Percentiles rank a stretch among this genome's conserved stretches.
These are phyloP conservation scores for Diglossa cyanea DNA, from an alignment of 2,797 vertebrate genomes.

Conservation along the genomic window DNA sequence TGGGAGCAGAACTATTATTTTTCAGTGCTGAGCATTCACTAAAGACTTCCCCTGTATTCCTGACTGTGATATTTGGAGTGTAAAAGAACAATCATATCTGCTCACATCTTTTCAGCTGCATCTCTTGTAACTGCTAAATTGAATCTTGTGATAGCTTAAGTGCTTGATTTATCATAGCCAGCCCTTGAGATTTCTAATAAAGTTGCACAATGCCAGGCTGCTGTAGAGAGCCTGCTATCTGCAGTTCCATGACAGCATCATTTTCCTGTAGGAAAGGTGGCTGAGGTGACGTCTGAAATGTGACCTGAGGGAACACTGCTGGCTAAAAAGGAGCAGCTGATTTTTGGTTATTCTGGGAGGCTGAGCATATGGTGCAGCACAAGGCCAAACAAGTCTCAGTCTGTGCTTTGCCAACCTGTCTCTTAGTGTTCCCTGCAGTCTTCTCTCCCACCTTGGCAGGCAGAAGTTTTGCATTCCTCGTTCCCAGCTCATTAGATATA, in stretches of 20 bases:
- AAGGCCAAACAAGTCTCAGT: not conserved
- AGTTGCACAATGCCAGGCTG: not conserved
- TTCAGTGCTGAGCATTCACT: not conserved
- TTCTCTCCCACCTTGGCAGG: not conserved
- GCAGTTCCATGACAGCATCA: not conserved
- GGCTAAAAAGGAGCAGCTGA: slow-evolving; percentile 31
- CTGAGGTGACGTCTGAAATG: not conserved
- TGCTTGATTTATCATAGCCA: not conserved
- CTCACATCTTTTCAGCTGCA: not conserved
- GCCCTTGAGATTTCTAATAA: not conserved
- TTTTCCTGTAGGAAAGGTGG: not conserved
- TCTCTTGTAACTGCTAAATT: not conserved
- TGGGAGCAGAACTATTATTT: not conserved
- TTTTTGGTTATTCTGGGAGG: slow-evolving; percentile 47
- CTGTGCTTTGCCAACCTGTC: not conserved
- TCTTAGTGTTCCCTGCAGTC: not conserved
- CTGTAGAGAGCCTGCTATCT: not conserved
- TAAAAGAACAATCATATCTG: not conserved
- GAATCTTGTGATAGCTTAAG: not conserved
- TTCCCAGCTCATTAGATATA: not conserved
- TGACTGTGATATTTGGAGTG: not conserved
- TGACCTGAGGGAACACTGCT: not conserved
- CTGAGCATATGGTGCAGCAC: slow-evolving; percentile 44
- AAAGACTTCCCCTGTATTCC: not conserved
- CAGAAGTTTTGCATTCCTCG: not conserved